Conservation (phyloP, 1,140 invertebrate species). For the Bombus consobrinus region DNA sequence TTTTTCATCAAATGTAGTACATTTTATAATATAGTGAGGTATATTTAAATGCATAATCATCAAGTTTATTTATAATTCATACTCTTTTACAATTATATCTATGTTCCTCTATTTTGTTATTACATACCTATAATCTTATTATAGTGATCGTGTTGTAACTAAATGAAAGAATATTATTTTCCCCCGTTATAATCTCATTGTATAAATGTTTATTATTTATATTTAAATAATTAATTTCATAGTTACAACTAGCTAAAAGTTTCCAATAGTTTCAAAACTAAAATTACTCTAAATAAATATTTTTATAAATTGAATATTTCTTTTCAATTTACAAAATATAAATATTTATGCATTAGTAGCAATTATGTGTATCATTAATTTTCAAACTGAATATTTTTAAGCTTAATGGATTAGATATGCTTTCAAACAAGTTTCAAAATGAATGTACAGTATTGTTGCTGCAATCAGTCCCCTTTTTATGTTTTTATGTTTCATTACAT, state of each 20-base stretch:
- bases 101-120: not conserved
- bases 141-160: not conserved
- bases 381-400: not conserved
- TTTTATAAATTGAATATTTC: not conserved
- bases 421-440: not conserved
- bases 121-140: not conserved
- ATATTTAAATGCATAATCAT: not conserved
- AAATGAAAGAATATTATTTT: not conserved
- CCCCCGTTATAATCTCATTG: not conserved
- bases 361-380: not conserved
- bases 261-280: not conserved
- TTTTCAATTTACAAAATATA: not conserved
- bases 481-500: not conserved
- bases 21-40: not conserved
- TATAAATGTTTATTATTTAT: not conserved
- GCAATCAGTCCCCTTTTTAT: not conserved
- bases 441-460: not conserved
- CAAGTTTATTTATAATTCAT: not conserved
- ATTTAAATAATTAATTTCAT: not conserved
- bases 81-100: not conserved
- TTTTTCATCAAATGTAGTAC: not conserved
- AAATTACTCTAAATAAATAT: not conserved
- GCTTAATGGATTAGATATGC: not conserved
- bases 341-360: not conserved
- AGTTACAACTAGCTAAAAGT: not conserved